Base-by-base conservation (phyloP, 2,888 invertebrate species). In the Nomada goodeniana region DNA sequence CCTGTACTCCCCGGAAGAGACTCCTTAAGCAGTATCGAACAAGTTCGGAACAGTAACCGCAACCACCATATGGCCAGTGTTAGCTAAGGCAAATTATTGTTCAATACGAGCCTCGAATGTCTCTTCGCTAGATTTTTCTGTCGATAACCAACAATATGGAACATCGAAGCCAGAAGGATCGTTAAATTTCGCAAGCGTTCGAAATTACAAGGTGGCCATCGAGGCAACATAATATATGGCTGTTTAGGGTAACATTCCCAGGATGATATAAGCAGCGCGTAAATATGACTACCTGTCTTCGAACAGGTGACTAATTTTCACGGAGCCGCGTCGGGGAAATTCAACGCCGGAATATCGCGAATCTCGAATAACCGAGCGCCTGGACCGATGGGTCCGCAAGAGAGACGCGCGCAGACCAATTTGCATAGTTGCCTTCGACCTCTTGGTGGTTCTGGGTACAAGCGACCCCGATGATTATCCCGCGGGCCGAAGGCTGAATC, bases 381-480 rank as follows among this genome's bases (percentile, higher is more conserved):
- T 53, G 26, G 53, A 20, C 55, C 53, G 52, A 20, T 60, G 75
- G 47, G 74, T 71, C 20, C 42, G 11, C 44, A 55, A 47, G 68
- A 76, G 64, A 60, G 71, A 63, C 50, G 44, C 11, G 50, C 18
- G n/a, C 53, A 61, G 68, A 64, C 76, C 86, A 87, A 89, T 89
- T 90, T 89, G 86, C 88, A 90, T 88, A 90, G 88, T 86, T 87
- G 84, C 88, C 83, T 88, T 84, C 83, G 87, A 89, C 86, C 88
- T 87, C 82, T 80, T 53, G 70, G 70, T 71, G 53, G 59, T 68
- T 76, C 70, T 75, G 60, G 69, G 73, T 79, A 64, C 76, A 36
- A 69, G 50, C 81, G 84, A 84, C 80, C 85, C 83, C 72, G 79
- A 84, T 89, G 88, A 89, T 89, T 89, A 89, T 88, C 86, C 86